A percentile compares a stretch with the other conserved stretches of the same genome.
phyloP scores from a whole-genome alignment of 2,113 vertebrate species.

The Oenanthe oenanthe region DNA sequence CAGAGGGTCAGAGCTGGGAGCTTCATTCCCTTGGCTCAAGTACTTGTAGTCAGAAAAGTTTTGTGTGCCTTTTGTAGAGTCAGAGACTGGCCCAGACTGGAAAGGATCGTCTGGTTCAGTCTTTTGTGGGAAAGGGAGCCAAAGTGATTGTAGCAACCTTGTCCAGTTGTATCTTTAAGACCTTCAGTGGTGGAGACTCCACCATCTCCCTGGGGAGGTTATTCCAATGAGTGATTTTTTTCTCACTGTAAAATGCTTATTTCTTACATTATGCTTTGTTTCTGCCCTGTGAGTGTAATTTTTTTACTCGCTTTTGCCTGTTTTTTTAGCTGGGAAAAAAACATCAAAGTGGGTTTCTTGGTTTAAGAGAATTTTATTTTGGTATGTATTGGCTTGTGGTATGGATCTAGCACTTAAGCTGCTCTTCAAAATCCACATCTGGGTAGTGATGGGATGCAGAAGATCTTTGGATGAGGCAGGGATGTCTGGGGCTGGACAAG shows the following conservation, averaged over 20 bases:
- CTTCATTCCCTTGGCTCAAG: not conserved
- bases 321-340: not conserved
- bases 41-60: not conserved
- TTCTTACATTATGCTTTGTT: not conserved
- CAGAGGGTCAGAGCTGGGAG: not conserved
- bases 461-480: not conserved
- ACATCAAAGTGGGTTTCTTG: fast-evolving
- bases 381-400: not conserved
- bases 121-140: not conserved
- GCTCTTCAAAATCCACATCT: not conserved
- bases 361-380: not conserved
- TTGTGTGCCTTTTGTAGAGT: not conserved
- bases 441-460: not conserved
- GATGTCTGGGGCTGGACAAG: not conserved
- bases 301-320: not conserved
- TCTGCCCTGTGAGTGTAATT: not conserved
- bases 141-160: not conserved
- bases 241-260: not conserved
- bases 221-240: not conserved
- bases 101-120: not conserved
- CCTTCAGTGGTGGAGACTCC: not conserved
- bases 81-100: not conserved
- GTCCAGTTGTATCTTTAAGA: not conserved
- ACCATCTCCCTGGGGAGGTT: not conserved
- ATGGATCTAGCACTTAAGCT: not conserved